A percentile compares a stretch with the other conserved stretches of the same genome.
Conservation (phyloP, 2,888 invertebrate genomes). For the Aporophyla nigra region DNA sequence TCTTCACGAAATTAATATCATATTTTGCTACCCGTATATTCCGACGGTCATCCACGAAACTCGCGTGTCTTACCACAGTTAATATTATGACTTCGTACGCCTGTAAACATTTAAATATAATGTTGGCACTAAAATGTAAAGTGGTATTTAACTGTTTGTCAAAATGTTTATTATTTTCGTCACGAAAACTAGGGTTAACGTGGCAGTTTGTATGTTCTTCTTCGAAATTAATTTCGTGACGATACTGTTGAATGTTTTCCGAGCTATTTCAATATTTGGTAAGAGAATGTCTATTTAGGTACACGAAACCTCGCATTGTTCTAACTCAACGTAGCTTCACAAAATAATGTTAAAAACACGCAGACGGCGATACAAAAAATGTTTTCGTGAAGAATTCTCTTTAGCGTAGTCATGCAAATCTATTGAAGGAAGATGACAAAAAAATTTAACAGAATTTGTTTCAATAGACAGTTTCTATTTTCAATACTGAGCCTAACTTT, state of each 20-base stretch:
- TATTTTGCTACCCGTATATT: not conserved
- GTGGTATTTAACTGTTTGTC: slow-evolving; percentile 37
- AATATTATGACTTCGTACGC: slow-evolving; percentile 3
- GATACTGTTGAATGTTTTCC: slow-evolving; percentile 25
- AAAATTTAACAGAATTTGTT: slow-evolving; percentile 14
- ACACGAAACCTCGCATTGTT: not conserved
- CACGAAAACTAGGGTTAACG: slow-evolving; percentile 33
- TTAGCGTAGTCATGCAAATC: slow-evolving; percentile 11
- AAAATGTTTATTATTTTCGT: slow-evolving; percentile 35
- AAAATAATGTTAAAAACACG: not conserved
- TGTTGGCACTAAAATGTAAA: slow-evolving; percentile 28
- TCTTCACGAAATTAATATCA: no score
- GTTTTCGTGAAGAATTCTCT: not conserved
- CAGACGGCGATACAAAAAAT: not conserved
- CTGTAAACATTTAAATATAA: slow-evolving; percentile 22
- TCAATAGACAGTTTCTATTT: not conserved
- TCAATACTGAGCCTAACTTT: not conserved
- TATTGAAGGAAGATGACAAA: slow-evolving; percentile 6
- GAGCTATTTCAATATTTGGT: slow-evolving; percentile 9
- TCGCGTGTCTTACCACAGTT: not conserved
- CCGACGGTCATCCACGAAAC: not conserved
- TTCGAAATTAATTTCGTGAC: slow-evolving; percentile 53
- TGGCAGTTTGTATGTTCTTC: slow-evolving; percentile 23
- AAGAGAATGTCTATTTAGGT: not conserved
- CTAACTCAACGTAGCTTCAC: not conserved